Evolutionary conservation across 2,797 vertebrate genomes (phyloP).

Genomic region (Hyperoplus immaculatus): DNA sequence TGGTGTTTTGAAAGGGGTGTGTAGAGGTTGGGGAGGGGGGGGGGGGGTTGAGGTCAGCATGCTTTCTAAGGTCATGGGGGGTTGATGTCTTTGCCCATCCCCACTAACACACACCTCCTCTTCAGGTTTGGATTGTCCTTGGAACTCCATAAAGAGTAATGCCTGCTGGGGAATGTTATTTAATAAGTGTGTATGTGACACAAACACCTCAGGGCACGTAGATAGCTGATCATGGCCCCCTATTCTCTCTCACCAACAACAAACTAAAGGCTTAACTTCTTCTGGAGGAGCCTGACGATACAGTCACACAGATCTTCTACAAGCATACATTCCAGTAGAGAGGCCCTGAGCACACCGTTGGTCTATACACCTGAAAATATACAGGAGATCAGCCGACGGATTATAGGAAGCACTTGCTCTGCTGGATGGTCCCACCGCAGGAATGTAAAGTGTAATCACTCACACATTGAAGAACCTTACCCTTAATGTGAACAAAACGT

Average conservation of each 20-base stretch:
- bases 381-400: conserved; percentile 31
- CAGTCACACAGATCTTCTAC: conserved; percentile 27
- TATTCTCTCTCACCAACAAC: conserved; percentile 53
- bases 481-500: conserved; percentile 70
- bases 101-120: conserved; percentile 29
- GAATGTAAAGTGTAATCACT: conserved; percentile 75
- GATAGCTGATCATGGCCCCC: conserved; percentile 42
- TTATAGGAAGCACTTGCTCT: conserved; percentile 58
- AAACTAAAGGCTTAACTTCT: conserved; percentile 51
- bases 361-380: conserved; percentile 49
- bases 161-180: conserved; percentile 55
- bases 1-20: conserved; percentile 66
- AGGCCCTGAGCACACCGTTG: conserved; percentile 21
- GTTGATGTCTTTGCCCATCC: conserved; percentile 53
- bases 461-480: conserved; percentile 66
- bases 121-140: conserved; percentile 52
- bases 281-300: conserved; percentile 15
- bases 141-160: conserved; percentile 52
- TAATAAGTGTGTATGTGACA: conserved; percentile 36
- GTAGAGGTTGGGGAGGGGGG: background rate
- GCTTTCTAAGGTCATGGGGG: conserved; percentile 70
- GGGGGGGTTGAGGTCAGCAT: conserved; percentile 53
- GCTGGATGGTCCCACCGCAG: conserved; percentile 67
- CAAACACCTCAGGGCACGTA: conserved; percentile 25
- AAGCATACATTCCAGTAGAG: conserved; percentile 12